Evolutionary conservation across 2,888 invertebrate genomes (phyloP).

Genomic region (Ypsolopha scabrella): DNA sequence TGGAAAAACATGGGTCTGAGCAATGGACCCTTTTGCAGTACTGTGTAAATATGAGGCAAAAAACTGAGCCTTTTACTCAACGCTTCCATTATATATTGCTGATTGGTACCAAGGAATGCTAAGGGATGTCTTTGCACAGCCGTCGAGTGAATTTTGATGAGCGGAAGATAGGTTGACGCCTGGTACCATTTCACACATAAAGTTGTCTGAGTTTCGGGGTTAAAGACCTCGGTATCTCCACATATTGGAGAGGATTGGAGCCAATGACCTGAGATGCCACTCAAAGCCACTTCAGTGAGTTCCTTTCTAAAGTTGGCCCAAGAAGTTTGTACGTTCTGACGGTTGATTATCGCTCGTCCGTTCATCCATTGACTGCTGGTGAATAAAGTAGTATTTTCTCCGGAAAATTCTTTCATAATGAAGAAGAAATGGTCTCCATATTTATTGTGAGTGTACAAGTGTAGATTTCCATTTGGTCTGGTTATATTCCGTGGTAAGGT

Average conservation of each 20-base stretch:
- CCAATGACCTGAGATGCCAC: conserved; percentile 59
- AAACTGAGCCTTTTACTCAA: conserved; percentile 58
- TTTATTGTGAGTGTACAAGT: conserved; percentile 63
- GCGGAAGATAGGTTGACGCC: conserved; percentile 74
- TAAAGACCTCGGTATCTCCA: conserved; percentile 60
- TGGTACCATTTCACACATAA: conserved; percentile 79
- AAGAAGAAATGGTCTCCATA: conserved; percentile 65
- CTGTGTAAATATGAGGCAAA: conserved; percentile 71
- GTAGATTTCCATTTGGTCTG: conserved; percentile 23
- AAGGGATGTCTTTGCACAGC: conserved; percentile 46
- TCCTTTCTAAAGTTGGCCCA: conserved; percentile 71
- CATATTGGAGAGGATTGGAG: conserved; percentile 69
- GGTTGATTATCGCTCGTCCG: conserved; percentile 33
- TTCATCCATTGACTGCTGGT: conserved; percentile 45
- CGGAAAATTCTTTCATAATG: conserved; percentile 27
- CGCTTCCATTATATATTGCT: conserved; percentile 44
- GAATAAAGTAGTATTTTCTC: conserved; percentile 21
- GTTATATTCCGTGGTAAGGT: conserved; percentile 65
- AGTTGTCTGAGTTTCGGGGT: conserved; percentile 36
- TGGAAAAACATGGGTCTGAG: conserved; percentile 75
- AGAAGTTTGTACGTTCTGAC: conserved; percentile 64
- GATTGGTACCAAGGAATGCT: conserved; percentile 50
- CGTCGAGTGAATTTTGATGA: conserved; percentile 64
- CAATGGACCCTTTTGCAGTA: conserved; percentile 65
- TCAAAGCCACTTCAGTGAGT: conserved; percentile 57